phyloP scores from a whole-genome alignment of 2,113 vertebrate genomes.

The Anser brachyrhynchus region DNA sequence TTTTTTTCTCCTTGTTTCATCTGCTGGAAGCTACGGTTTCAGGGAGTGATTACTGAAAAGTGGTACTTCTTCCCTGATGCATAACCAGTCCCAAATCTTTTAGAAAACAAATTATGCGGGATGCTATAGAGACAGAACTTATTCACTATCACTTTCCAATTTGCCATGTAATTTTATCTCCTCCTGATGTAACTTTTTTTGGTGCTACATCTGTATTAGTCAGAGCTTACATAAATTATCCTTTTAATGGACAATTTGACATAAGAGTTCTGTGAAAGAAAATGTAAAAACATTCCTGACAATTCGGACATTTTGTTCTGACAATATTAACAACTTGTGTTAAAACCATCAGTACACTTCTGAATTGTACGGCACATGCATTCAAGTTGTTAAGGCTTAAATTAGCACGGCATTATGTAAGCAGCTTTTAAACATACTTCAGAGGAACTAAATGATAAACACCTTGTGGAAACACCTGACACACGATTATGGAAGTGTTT shows the following conservation, averaged over 20 bases:
- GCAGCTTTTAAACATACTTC: slow-evolving; percentile 29
- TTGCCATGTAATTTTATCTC: background rate
- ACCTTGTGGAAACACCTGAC: slow-evolving; percentile 20
- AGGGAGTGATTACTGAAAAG: background rate
- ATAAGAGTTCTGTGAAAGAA: background rate
- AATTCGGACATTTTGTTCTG: slow-evolving; percentile 30
- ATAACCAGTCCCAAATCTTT: background rate
- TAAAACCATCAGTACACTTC: background rate
- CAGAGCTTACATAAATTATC: background rate
- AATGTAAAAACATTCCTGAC: background rate
- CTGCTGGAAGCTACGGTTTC: background rate
- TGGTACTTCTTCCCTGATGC: background rate
- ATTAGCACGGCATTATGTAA: slow-evolving; percentile 35
- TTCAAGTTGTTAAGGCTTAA: background rate
- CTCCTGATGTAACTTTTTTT: background rate
- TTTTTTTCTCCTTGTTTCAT: background rate
- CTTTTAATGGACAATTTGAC: background rate
- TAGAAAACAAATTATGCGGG: background rate
- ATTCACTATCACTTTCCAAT: background rate
- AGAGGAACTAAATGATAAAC: slow-evolving; percentile 7
- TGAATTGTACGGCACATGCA: background rate
- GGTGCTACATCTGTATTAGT: background rate
- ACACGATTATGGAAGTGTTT: background rate
- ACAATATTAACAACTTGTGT: slow-evolving; percentile 6
- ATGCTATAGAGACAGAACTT: background rate